Evolutionary conservation across 2,113 vertebrate genomes (phyloP), one percentile per base, ranked within the genome.

Genomic region (Pogona vitticeps): DNA sequence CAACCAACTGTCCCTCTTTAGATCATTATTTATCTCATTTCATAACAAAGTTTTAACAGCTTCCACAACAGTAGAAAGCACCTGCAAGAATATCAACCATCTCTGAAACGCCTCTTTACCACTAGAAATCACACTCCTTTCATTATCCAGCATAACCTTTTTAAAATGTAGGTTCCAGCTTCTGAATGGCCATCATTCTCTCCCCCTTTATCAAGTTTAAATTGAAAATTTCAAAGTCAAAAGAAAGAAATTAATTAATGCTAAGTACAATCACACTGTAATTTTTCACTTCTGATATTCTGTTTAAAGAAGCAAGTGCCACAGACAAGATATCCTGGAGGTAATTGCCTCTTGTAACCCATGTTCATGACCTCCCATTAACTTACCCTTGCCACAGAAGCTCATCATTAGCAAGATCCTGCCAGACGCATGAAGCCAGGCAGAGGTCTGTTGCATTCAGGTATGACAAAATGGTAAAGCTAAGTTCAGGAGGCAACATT

Each of bases 351-450:
- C 21, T 65, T 63, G 83, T 90, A 81, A 36, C 84, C 36, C 21
- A 68, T 63, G 18, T 3, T 23, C 1, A 10, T 82, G 58, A 61
- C n/a, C 15, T 83, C 73, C 12, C 21, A 71, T 87, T 88, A 77
- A 88, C 98, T 97, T 94, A 99, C 99, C 98, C 99, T 96, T 99
- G 99, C 99, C 99, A 99, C 42, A 99, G 97, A 88, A 99, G 98
- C 76, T 99, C 99, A 84, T 99, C 98, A 36, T 97, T 98, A 46
- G 98, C 99, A 73, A 99, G 97, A 92, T 98, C 98, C 92, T 98
- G 98, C 99, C 99, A 99, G 88, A 99, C 99, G 33, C 99, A 99
- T 0, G 98, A 98, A 76, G 99, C 99, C 92, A 99, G 96, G 93
- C 99, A 99, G 90, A 99, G 97, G 93, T 99, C 99, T 76, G 99